Evolutionary conservation across 2,888 invertebrate species (phyloP), one percentile per base, ranked within the genome.

Genomic region (Aphelenchoides bicaudatus): DNA sequence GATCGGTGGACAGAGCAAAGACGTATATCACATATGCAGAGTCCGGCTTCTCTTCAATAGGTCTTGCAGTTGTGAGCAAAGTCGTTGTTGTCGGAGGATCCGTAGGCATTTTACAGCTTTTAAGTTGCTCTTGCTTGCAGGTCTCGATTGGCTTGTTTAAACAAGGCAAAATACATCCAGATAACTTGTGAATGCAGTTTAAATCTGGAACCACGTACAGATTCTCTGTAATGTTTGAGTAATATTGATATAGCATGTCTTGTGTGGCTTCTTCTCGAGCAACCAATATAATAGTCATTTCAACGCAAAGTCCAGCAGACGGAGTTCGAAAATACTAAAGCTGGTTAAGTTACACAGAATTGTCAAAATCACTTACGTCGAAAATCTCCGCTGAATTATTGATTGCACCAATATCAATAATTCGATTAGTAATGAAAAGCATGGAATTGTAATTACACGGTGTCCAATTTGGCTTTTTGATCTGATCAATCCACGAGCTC

Each of bases 91-190:
- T 38, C 16, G 53, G 28, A 4, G 61, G 23, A 6, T 59, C 61
- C 19, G 69, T 66, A 1, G 65, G 56, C 4, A 31, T 13, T 3
- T 54, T 50, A 49, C 66, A 66, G 2, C 53, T 47, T 4, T 29
- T 19, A 6, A 56, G 49, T 29, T 57, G 30, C 31, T 39, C n/a
- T 31, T 21, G 27, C 1, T 21, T 27, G 31, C 63, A 64, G 19
- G 19, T 3, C 25, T 28, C 27, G n/a, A 28, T 21, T 10, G 25
- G 16, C 6, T n/a, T 31, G 1, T 46, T 29, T 23, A 67, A 64
- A 56, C 72, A 72, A 1, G 70, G 69, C 29, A 57, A 39, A n/a
- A 72, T 64, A 38, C 71, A 72, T 39, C 61, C 47, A 38, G 52
- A 58, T 38, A 65, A 25, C 5, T 48, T 43, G 34, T 65, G 59